Base-by-base conservation (phyloP, 2,888 invertebrate genomes). In the Thymelicus acteon region DNA sequence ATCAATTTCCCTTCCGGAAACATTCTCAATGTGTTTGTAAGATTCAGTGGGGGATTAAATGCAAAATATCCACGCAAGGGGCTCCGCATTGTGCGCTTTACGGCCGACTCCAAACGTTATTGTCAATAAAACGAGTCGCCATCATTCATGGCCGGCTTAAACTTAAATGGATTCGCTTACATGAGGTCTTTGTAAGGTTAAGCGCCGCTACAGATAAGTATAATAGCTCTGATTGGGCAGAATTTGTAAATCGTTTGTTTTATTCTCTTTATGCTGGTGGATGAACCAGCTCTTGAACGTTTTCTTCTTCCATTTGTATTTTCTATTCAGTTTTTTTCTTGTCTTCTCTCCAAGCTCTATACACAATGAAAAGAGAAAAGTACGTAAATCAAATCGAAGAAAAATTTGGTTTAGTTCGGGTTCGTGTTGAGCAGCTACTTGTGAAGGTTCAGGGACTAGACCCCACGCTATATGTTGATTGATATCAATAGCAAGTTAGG, bases 111-210 rank as follows among this genome's bases (percentile, higher is more conserved):
- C 78, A 78, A 80, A 79, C 73, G 84, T 91, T 89, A 91, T 88
- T 78, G 89, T 74, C 89, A 74, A 87, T 91, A 91, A 92, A 92
- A 78, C 72, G 74, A 75, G 66, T 58, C 66, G 65, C 70, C 76
- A 77, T 77, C 79, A 79, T 77, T 62, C 72, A 68, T 61, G 72
- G 63, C 67, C 73, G 66, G 66, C 62, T 69, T 73, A 64, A 52
- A 68, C 67, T 70, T 72, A 74, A 72, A 74, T 65, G 66, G 44
- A 65, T 61, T 72, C 66, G 61, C 31, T 71, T 71, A 68, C 66
- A 66, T 66, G 66, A 71, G 71, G 37, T 66, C 64, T 70, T 70
- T 70, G 69, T 69, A 63, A 69, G 63, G 69, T 31, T 70, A 52
- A 64, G 49, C 40, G 60, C 40, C 44, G 61, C 39, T 58, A 40